Evolutionary conservation across 2,113 vertebrate genomes (phyloP), one percentile per base, ranked within the genome.

Genomic region (Spermophilus dauricus): DNA sequence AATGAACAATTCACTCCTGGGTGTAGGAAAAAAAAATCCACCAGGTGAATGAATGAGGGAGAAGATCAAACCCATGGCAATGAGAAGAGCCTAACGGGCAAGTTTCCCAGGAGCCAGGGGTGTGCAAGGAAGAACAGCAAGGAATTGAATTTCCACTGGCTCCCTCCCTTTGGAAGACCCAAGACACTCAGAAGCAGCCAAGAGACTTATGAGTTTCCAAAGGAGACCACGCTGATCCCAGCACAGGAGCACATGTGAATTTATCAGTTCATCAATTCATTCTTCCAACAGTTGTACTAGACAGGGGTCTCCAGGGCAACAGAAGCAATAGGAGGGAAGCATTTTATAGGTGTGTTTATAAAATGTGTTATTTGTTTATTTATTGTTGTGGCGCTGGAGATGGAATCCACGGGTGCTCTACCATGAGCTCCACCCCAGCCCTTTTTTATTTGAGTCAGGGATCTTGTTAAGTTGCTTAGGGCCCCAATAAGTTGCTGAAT

Each of bases 241-340:
- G 42, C 1, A 1, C 34, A 42, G 48, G 5, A 56, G 2, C 34
- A 13, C 10, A 2, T 0, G 5, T 3, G 32, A 45, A 30, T 2
- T 4, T 72, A 45, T n/a, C n/a, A 39, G 56, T 56, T 70, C 22
- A 37, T 51, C 22, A 18, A 26, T 45, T n/a, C 14, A n/a, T 39
- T 26, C 80, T 61, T 30, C 28, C 53, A 7, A 28, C 7, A 24
- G 56, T 53, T 28, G 58, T n/a, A 26, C 58, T 5, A 22, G 26
- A 12, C n/a, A 26, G n/a, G 24, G 24, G 20, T 81, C 12, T 1
- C 73, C 32, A 81, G 24, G 61, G n/a, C 61, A 61, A 82, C 11
- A 28, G 56, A 56, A 61, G 34, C n/a, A 61, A 61, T n/a, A 82
- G 56, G n/a, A 39, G 14, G n/a, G n/a, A 61, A 82, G 28, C 4